These are phyloP conservation scores for Noctua janthe DNA, from an alignment of 2,888 invertebrate species.

Conservation along the genomic window DNA sequence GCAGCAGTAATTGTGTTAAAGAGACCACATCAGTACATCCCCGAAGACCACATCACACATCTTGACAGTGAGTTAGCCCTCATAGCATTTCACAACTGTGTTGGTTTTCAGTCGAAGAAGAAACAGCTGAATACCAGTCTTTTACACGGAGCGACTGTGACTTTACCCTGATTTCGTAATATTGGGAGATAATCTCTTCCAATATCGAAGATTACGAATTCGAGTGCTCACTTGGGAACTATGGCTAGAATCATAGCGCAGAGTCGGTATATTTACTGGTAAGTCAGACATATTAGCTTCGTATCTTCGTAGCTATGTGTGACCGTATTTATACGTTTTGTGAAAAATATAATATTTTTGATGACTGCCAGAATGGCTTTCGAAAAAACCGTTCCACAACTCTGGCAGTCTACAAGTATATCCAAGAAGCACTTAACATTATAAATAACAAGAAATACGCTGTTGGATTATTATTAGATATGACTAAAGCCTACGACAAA, in stretches of 20 bases:
- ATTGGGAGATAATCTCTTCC: constrained; percentile 9
- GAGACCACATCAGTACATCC: background rate
- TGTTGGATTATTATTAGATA: too few relatives aligned
- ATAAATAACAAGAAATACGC: too few relatives aligned
- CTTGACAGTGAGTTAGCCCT: background rate
- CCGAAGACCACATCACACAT: background rate
- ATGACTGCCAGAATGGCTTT: too few relatives aligned
- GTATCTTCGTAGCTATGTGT: too few relatives aligned
- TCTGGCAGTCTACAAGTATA: too few relatives aligned
- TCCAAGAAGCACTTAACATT: too few relatives aligned
- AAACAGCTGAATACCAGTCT: background rate
- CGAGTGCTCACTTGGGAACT: background rate
- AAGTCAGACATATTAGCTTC: background rate
- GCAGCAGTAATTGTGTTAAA: background rate
- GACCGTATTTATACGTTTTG: too few relatives aligned
- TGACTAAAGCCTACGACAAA: too few relatives aligned
- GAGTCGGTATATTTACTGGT: background rate
- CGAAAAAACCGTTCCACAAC: too few relatives aligned
- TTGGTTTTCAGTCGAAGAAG: background rate
- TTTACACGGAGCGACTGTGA: background rate
- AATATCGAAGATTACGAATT: constrained; percentile 24
- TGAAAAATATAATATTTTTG: too few relatives aligned
- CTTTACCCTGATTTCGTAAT: constrained; percentile 17
- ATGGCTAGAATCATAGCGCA: background rate
- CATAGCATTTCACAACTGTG: background rate